Base-by-base conservation (phyloP, 1,140 invertebrate species). In the Drosophila pseudoananassae region DNA sequence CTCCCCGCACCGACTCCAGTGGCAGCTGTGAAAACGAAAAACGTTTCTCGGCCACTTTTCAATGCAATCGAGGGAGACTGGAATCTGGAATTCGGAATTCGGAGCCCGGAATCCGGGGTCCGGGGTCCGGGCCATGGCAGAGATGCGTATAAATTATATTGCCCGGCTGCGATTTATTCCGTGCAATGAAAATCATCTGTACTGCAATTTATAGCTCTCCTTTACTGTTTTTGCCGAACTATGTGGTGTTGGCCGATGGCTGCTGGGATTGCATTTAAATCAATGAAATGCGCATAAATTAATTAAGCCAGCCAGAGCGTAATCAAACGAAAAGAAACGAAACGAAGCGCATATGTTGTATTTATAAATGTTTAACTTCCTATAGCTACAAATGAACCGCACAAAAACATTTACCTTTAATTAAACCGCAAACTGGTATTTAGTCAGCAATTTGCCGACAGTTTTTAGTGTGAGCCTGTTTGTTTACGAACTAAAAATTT, bases 281-380 rank as follows among this genome's bases (percentile, higher is more conserved):
- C 82, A 87, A 87, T 85, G 64, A 82, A 85, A 85, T 87, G 78
- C 82, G 82, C 78, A 87, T 85, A 87, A 85, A 85, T 85, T 85
- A 85, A 85, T 85, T 85, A 82, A 64, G 57, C 43, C 50, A 40
- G 46, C 33, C 33, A 36, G 51, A 68, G 60, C 43, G 60, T 45
- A 55, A 17, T 33, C 47, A 60, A 50, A 40, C 57, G 31, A 51
- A 76, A 68, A 60, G 70, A 54, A 40, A 68, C 14, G 25, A 7
- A 27, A 27, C 25, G 25, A 7, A 27, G 6, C 25, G 31, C 51
- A 56, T 70, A 45, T 20, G 64, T 25, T 69, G 43, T 70, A 17
- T 69, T 69, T 70, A 69, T 69, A 60, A 77, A 77, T 78, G 74
- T 61, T 80, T 80, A 58, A 70, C 66, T 70, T 75, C 60, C 71